Evolutionary conservation across 2,888 invertebrate species (phyloP), one percentile per base, ranked within the genome.

Genomic region (Drosophila helvetica): DNA sequence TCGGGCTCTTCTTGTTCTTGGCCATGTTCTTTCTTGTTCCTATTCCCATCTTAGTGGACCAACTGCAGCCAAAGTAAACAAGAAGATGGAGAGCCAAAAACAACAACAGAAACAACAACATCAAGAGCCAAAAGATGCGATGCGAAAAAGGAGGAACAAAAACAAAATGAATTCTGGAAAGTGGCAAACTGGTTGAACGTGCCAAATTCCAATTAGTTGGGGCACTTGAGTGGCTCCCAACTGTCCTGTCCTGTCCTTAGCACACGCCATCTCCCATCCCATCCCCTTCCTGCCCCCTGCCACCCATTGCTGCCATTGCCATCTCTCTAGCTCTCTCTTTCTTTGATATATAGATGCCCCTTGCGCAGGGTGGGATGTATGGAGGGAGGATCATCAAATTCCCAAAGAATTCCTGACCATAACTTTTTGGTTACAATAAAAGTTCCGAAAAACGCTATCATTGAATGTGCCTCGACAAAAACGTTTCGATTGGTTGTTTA

Each of bases 151-250:
- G 38, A 38, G 52, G n/a, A 53, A 19, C 38, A 52, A 43, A 38
- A 9, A 27, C 52, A 56, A 62, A 62, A 50, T 66, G 18, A 61
- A 66, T 25, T 46, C 38, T 18, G 9, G 6, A 50, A 56, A 43
- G 48, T 64, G 65, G 54, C 57, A 69, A 78, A 72, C 78, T 78
- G 78, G 75, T 63, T 67, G 69, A 79, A 81, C 74, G 77, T 79
- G 80, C 51, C 70, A 68, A 70, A 70, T 74, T 69, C 64, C 77
- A 79, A 77, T 72, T 80, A 68, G 74, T 59, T 64, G 64, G 30
- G 22, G 50, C 55, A 65, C 69, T 69, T 59, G 50, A 58, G 50
- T 42, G 69, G 52, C 68, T 54, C 65, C 54, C 65, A 38, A 54
- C 45, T 50, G 62, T n/a, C n/a, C n/a, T n/a, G n/a, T n/a, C n/a